Evolutionary conservation across 2,888 invertebrate genomes (phyloP).

Genomic region (Galerucella nymphaeae): DNA sequence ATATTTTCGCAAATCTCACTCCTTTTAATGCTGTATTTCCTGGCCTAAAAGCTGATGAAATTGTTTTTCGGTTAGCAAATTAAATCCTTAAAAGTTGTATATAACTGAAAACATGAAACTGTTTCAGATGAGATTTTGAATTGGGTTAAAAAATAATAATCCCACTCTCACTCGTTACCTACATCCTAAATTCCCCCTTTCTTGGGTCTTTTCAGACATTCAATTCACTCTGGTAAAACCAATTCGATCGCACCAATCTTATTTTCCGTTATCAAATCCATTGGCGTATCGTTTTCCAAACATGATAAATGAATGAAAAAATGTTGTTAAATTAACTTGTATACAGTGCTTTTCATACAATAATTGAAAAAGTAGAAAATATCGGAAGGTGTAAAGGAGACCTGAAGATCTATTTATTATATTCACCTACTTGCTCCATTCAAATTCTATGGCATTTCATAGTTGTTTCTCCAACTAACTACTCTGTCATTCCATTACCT

Average conservation of each 20-base stretch:
- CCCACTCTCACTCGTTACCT: slow-evolving; percentile 30
- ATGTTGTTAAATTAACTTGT: no score
- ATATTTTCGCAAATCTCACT: no score
- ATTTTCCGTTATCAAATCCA: slow-evolving; percentile 53
- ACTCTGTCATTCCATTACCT: no score
- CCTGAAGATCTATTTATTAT: no score
- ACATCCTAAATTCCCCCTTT: slow-evolving; percentile 38
- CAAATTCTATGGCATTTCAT: no score
- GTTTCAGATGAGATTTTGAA: slow-evolving; percentile 18
- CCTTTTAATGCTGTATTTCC: no score
- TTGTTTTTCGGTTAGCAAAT: not conserved
- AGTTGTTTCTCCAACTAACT: no score
- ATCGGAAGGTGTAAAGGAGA: no score
- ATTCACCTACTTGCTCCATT: no score
- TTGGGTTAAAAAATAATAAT: slow-evolving; percentile 34
- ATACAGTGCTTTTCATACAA: no score
- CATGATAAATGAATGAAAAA: not conserved
- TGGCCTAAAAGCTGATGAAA: no score
- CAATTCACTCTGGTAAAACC: slow-evolving; percentile 54
- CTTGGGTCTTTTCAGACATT: slow-evolving; percentile 53
- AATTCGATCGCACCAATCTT: slow-evolving; percentile 55
- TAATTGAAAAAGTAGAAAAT: no score
- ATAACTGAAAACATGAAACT: slow-evolving; percentile 13
- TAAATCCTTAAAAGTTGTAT: not conserved
- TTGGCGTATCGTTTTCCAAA: slow-evolving; percentile 6